Evolutionary conservation across 2,888 invertebrate species (phyloP).

Genomic region (Dione vanillae): DNA sequence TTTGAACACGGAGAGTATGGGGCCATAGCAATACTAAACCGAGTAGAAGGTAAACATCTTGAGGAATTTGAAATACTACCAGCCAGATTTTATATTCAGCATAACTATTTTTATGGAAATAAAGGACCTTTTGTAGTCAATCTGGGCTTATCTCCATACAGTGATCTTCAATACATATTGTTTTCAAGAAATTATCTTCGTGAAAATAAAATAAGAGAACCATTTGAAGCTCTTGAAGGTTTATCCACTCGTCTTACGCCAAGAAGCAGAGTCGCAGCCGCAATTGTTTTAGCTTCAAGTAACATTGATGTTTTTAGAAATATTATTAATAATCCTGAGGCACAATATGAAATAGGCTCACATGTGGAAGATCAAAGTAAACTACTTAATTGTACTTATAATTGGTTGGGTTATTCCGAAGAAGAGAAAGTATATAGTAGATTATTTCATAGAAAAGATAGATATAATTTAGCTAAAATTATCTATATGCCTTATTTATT

Average conservation of each 20-base stretch:
- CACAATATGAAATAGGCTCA: conserved; percentile 97
- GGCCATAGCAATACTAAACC: conserved; percentile 92
- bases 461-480: conserved; percentile 97
- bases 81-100: conserved; percentile 88
- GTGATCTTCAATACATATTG: conserved; percentile 90
- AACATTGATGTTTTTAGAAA: conserved; percentile 96
- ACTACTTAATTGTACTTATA: conserved; percentile 95
- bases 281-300: conserved; percentile 95
- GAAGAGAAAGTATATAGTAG: conserved; percentile 90
- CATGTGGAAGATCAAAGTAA: conserved; percentile 97
- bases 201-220: conserved; percentile 93
- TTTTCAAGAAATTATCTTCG: conserved; percentile 95
- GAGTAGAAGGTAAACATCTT: conserved; percentile 83
- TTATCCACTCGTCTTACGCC: conserved; percentile 91
- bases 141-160: conserved; percentile 94
- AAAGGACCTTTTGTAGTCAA: conserved; percentile 94
- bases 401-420: conserved; percentile 93
- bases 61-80: conserved; percentile 92
- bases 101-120: conserved; percentile 96
- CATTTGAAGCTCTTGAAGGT: conserved; percentile 88
- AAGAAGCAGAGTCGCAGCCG: conserved; percentile 95
- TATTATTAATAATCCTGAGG: conserved; percentile 94
- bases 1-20: conserved; percentile 93
- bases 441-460: conserved; percentile 93
- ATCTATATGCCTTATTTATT: conserved; percentile 95